Conservation (phyloP, 1,140 invertebrate species). For the Drosophila tsacasi region DNA sequence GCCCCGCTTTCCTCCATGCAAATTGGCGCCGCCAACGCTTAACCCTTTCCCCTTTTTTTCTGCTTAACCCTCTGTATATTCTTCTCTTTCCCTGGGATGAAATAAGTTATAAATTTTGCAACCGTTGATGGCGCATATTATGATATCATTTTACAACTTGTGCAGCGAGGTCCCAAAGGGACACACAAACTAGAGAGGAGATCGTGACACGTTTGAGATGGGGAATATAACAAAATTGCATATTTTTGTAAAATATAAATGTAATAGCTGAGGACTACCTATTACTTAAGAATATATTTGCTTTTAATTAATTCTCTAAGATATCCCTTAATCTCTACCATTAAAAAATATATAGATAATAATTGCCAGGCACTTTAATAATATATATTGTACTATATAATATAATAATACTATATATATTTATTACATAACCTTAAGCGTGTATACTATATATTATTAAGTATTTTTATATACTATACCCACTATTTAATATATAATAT, state of each 20-base stretch:
- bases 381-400: neutral
- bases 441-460: too few species aligned
- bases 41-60: constrained; percentile 29
- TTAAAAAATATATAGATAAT: neutral
- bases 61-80: constrained; percentile 5
- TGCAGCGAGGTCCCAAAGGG: constrained; percentile 49
- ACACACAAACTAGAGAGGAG: constrained; percentile 34
- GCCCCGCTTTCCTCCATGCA: constrained; percentile 22
- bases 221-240: neutral
- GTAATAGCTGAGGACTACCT: too few species aligned
- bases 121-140: constrained; percentile 83
- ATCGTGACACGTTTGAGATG: constrained; percentile 20
- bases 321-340: neutral
- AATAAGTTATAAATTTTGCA: constrained; percentile 84
- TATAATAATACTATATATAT: too few species aligned
- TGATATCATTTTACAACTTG: constrained; percentile 84
- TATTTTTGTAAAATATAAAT: too few species aligned
- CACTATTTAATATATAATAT: too few species aligned
- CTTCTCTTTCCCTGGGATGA: constrained; percentile 36
- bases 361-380: too few species aligned
- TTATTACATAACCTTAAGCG: too few species aligned
- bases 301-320: too few species aligned
- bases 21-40: constrained; percentile 78
- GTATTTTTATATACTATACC: too few species aligned
- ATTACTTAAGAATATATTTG: too few species aligned